Evolutionary conservation across 2,113 vertebrate species (phyloP).

Genomic region (Smithornis capensis): DNA sequence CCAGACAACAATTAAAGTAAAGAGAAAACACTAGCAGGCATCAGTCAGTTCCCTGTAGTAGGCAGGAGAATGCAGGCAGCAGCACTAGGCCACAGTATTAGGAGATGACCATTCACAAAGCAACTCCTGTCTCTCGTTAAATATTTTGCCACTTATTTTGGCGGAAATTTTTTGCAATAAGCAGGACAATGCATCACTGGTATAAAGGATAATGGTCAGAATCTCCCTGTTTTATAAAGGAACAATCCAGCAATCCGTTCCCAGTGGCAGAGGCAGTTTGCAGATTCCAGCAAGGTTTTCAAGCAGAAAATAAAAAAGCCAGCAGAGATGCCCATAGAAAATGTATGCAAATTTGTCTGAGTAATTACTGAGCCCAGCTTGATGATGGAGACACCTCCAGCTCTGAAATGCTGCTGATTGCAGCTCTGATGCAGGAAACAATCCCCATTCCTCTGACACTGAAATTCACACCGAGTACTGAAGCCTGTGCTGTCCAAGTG

Average conservation of each 20-base stretch:
- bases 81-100: fast-evolving
- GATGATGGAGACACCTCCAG: not conserved
- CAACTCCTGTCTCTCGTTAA: fast-evolving
- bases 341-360: constrained; percentile 3
- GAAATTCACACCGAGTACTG: fast-evolving
- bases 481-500: fast-evolving
- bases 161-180: not conserved
- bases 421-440: not conserved
- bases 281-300: not conserved
- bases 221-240: not conserved
- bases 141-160: not conserved
- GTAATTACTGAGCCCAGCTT: not conserved
- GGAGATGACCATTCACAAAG: fast-evolving
- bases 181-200: not conserved
- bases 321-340: not conserved
- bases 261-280: not conserved
- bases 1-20: not conserved
- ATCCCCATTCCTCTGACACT: not conserved
- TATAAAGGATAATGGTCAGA: not conserved
- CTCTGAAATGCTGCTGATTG: not conserved
- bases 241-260: not conserved
- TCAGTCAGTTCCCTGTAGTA: not conserved
- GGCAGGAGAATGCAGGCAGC: not conserved
- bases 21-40: not conserved
- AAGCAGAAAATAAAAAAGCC: not conserved